Base-by-base conservation (phyloP, 2,797 vertebrate genomes). In the Tenualosa ilisha region DNA sequence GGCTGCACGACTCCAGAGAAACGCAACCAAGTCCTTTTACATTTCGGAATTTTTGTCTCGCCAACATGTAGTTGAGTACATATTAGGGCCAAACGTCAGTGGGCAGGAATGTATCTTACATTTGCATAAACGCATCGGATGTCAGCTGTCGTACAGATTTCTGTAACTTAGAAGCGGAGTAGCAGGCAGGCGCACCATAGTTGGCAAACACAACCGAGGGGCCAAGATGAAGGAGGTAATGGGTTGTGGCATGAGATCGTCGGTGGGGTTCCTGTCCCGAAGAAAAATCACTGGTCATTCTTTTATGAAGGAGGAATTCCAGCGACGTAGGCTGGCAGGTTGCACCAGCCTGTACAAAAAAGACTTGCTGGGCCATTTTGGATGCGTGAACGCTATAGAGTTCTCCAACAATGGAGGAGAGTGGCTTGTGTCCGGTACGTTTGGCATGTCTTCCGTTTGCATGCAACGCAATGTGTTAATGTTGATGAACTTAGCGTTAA, bases 341-440 rank as follows among this genome's bases (percentile, higher is more conserved):
- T 98, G 98, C 95, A 95, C 95, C 87, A 98, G 97, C 92, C 97
- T 99, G 92, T 99, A 95, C 95, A 97, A 97, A 95, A 97, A 97
- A 93, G 97, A 99, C 89, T 96, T 99, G 94, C 97, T 98, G 88
- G 98, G 98, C 81, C 98, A 99, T 94, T 99, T 98, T 94, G 98
- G 98, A 92, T 99, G 98, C 92, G 98, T 99, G 95, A 99, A 99
- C 95, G 98, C 98, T 94, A 98, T 99, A 91, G 98, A 99, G 96
- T 99, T 99, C 94, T 99, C 98, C 95, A 98, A 98, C 96, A 97
- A 95, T 96, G 98, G 98, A 91, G 98, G 98, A 75, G 97, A 98
- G 93, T 98, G 97, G 97, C 96, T 99, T 91, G 98, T 99, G 94
- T 99, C 98, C 90, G 98, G 98, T 97, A 95, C 96, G 96, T 90